These are phyloP conservation scores for Bombus sylvicola DNA, from an alignment of 1,140 invertebrate genomes.

Conservation along the genomic window DNA sequence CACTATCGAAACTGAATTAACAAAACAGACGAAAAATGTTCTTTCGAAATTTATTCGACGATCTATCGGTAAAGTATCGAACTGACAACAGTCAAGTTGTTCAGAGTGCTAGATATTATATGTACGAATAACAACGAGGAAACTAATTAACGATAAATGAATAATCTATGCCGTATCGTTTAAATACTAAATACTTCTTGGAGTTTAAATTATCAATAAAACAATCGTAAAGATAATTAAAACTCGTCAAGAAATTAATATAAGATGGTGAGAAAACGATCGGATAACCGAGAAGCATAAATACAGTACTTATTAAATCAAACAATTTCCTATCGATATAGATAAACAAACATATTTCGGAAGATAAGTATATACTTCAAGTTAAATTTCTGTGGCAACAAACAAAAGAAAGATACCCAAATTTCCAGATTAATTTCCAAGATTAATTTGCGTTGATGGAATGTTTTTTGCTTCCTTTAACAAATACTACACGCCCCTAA, in stretches of 20 bases:
- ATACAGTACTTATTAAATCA: too few relatives aligned
- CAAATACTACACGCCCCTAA: neutral
- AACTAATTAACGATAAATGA: too few relatives aligned
- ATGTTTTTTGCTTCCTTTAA: neutral
- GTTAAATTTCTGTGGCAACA: neutral
- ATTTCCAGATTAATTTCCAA: neutral
- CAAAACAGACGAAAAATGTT: neutral
- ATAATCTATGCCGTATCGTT: neutral
- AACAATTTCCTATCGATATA: neutral
- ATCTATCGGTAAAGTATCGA: neutral
- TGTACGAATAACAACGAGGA: too few relatives aligned
- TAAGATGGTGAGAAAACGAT: too few relatives aligned
- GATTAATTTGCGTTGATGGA: neutral
- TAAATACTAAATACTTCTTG: neutral
- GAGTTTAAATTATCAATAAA: neutral
- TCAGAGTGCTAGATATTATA: too few relatives aligned
- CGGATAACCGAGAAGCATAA: too few relatives aligned
- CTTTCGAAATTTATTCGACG: neutral
- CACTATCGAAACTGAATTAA: conserved; percentile 1
- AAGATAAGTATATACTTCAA: neutral
- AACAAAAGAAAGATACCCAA: neutral
- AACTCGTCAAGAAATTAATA: neutral
- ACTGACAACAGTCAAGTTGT: too few relatives aligned
- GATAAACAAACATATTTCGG: neutral
- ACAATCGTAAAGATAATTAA: neutral